Evolutionary conservation across 1,140 invertebrate genomes (phyloP), one percentile per base, ranked within the genome.

Genomic region (Varroa destructor): DNA sequence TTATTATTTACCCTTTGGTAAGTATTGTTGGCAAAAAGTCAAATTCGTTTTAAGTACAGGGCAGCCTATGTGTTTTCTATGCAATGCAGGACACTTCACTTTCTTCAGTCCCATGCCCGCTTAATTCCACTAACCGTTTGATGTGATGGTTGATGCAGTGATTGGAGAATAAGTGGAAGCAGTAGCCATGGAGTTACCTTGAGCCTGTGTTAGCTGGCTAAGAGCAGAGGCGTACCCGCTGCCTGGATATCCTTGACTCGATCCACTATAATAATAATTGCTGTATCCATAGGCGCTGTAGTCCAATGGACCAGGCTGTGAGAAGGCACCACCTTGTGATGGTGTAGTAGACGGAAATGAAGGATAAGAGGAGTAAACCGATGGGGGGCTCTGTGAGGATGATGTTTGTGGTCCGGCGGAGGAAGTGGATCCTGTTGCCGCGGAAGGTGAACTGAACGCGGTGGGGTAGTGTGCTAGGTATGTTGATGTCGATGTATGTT

Each of bases 241-340:
- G 1, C 61, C 61, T 1, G 61, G 61, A 37, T 67, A 67, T 40
- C 61, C 46, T 67, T 67, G 61, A 40, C 37, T 37, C 61, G 61
- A 40, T 12, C 40, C 61, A 12, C 40, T 14, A 14, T 46, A 40
- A 67, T 67, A 67, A 8, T 67, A 67, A 8, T 67, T 67, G 37
- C 61, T 46, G 12, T 67, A 67, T 67, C 61, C 61, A 40, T 67
- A 67, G 12, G 61, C 40, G 40, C 61, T 67, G 37, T 67, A 67
- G 61, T 67, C 61, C n/a, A 67, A 40, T 14, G 61, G 61, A 14
- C 12, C 61, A 37, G 61, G 61, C 61, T 67, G 61, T 40, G 61
- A 46, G 46, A 67, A 67, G 46, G 46, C 46, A 51, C 46, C 46
- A 67, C 61, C 36, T 46, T 67, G 61, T 43, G 40, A 43, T 14